These are phyloP conservation scores for Rhopalosiphum maidis DNA, from an alignment of 1,140 invertebrate genomes.

Conservation along the genomic window DNA sequence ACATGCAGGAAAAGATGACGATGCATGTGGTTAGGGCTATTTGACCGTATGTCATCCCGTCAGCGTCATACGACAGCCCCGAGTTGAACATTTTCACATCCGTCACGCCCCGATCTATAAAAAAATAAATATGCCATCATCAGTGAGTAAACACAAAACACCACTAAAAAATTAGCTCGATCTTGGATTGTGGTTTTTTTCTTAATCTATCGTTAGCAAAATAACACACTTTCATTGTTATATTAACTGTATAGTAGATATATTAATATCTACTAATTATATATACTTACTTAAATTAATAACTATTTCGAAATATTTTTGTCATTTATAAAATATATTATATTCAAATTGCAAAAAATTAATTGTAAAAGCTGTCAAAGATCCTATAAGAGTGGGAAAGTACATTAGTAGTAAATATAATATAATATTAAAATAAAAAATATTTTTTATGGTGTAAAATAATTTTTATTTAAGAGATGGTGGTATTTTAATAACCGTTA, in stretches of 20 bases:
- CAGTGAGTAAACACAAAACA: neutral
- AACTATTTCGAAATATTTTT: no score
- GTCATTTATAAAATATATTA: no score
- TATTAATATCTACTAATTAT: no score
- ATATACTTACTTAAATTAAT: no score
- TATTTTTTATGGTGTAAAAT: neutral
- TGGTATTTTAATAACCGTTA: neutral
- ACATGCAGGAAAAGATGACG: neutral
- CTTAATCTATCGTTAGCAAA: neutral
- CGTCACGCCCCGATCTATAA: neutral
- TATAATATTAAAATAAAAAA: neutral
- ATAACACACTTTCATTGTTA: no score
- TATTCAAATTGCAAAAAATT: no score
- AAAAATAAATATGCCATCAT: neutral
- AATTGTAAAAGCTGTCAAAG: neutral
- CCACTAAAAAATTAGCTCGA: neutral
- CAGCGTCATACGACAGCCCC: conserved; percentile 5
- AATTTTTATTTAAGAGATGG: neutral
- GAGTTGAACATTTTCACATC: conserved; percentile 24
- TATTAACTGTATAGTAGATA: no score
- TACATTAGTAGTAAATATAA: neutral
- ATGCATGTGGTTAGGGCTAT: neutral
- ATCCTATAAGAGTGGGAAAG: neutral
- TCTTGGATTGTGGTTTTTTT: neutral
- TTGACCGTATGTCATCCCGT: conserved; percentile 45